A percentile compares a stretch with the other conserved stretches of the same genome.
Evolutionary conservation across 2,797 vertebrate species (phyloP).

Genomic region (Mormyrus hasselquistii): DNA sequence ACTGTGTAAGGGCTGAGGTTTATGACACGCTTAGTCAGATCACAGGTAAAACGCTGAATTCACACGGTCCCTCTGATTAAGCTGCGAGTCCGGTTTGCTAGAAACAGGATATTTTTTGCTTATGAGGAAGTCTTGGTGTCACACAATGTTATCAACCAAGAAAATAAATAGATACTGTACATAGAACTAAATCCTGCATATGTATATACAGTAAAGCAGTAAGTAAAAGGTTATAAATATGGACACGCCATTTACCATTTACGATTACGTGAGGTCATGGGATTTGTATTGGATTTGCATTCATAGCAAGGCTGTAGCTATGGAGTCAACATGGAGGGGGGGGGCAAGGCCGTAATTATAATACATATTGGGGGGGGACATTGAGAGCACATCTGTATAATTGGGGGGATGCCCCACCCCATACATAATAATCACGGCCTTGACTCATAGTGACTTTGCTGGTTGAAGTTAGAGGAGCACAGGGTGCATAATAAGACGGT

Average conservation of each 20-base stretch:
- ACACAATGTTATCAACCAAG: background rate
- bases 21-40: constrained; percentile 56
- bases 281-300: background rate
- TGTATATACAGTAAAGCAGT: background rate
- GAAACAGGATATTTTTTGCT: background rate
- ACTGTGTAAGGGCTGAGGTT: constrained; percentile 57
- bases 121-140: background rate
- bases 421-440: too few relatives aligned
- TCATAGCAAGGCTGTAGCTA: background rate
- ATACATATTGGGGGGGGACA: background rate
- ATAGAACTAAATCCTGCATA: background rate
- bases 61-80: background rate
- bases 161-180: background rate
- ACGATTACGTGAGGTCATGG: background rate
- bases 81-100: background rate
- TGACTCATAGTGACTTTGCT: background rate
- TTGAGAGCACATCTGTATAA: background rate
- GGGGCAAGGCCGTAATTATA: background rate
- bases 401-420: background rate
- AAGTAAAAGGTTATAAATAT: background rate
- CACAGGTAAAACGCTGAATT: constrained; percentile 59
- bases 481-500: background rate
- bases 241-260: background rate
- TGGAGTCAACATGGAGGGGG: background rate
- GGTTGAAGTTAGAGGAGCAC: background rate